phyloP scores from a whole-genome alignment of 30 jellyfish, hydroid and myxozoan species.

The Sanderia malayensis region DNA sequence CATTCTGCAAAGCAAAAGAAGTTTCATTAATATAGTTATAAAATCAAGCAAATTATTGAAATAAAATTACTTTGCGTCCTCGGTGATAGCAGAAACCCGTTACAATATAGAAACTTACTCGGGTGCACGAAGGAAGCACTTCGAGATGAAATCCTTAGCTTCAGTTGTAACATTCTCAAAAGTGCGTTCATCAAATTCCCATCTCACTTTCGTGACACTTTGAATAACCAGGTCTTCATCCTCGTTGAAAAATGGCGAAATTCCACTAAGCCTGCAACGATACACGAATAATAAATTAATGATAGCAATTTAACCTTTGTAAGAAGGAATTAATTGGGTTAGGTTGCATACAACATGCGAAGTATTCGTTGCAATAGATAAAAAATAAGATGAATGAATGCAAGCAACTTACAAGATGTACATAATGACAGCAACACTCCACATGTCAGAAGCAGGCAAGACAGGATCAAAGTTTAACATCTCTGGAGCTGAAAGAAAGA shows the following conservation, averaged over 20 bases:
- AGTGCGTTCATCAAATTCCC: constrained; percentile 75
- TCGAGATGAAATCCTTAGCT: constrained; percentile 92
- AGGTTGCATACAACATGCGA: too few species aligned
- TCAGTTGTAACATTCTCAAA: constrained; percentile 86
- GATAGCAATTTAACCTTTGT: too few species aligned
- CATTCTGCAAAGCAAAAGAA: constrained; percentile 62
- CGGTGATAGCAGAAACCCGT: too few species aligned
- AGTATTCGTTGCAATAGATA: too few species aligned
- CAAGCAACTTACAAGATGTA: constrained; percentile 79
- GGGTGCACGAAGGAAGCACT: constrained; percentile 78
- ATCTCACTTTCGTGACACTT: constrained; percentile 70
- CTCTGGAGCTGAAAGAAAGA: constrained; percentile 90
- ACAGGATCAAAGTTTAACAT: constrained; percentile 90
- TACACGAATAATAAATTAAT: too few species aligned
- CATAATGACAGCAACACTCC: constrained; percentile 92
- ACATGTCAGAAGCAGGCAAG: constrained; percentile 98
- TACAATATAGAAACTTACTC: constrained; percentile 71
- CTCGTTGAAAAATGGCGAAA: constrained; percentile 87
- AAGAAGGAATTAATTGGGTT: too few species aligned
- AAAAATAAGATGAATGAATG: not conserved
- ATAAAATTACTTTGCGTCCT: too few species aligned
- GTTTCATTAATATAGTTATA: too few species aligned
- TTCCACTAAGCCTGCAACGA: constrained; percentile 88
- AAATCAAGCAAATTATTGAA: too few species aligned
- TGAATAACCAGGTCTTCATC: constrained; percentile 82